phyloP scores from a whole-genome alignment of 2,888 invertebrate species.

The Xestobium rufovillosum region DNA sequence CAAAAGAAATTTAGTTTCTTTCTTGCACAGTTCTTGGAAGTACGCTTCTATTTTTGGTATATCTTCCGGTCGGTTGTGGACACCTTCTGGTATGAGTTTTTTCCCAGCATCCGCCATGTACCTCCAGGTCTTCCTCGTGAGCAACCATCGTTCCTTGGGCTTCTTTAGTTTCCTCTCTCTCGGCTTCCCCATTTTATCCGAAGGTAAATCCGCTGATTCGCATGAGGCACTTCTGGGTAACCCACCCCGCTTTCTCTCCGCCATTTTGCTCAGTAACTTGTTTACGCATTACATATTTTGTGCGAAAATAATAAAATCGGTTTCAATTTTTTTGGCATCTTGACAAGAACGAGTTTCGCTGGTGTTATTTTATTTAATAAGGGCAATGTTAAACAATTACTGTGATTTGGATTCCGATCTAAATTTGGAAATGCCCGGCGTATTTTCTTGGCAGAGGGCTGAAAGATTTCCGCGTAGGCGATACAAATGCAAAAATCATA shows the following conservation, averaged over 20 bases:
- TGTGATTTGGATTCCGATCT: slow-evolving; percentile 24
- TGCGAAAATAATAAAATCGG: slow-evolving; percentile 7
- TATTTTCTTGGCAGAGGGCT: slow-evolving; percentile 25
- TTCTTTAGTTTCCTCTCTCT: slow-evolving; percentile 49
- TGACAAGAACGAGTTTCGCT: slow-evolving; percentile 16
- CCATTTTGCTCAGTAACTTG: slow-evolving; percentile 23
- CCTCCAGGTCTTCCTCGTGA: slow-evolving; percentile 84
- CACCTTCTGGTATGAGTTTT: slow-evolving; percentile 75
- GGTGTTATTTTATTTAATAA: too few relatives aligned
- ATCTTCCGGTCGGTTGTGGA: slow-evolving; percentile 65
- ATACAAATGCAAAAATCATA: too few relatives aligned
- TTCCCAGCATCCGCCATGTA: slow-evolving; percentile 90
- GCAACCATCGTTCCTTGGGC: slow-evolving; percentile 75
- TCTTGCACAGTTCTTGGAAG: slow-evolving; percentile 74
- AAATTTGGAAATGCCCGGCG: slow-evolving; percentile 28
- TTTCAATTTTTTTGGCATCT: slow-evolving; percentile 15
- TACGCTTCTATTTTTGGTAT: slow-evolving; percentile 75
- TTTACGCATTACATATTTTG: slow-evolving; percentile 10
- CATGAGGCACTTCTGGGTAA: slow-evolving; percentile 43
- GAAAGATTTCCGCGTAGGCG: slow-evolving; percentile 25
- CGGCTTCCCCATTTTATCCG: slow-evolving; percentile 48
- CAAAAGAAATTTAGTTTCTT: slow-evolving; percentile 68
- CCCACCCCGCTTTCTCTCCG: slow-evolving; percentile 31
- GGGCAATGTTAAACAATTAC: too few relatives aligned
- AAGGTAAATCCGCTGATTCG: slow-evolving; percentile 43